Conservation (phyloP, 2,888 invertebrate genomes). For the Oscheius sp. region DNA sequence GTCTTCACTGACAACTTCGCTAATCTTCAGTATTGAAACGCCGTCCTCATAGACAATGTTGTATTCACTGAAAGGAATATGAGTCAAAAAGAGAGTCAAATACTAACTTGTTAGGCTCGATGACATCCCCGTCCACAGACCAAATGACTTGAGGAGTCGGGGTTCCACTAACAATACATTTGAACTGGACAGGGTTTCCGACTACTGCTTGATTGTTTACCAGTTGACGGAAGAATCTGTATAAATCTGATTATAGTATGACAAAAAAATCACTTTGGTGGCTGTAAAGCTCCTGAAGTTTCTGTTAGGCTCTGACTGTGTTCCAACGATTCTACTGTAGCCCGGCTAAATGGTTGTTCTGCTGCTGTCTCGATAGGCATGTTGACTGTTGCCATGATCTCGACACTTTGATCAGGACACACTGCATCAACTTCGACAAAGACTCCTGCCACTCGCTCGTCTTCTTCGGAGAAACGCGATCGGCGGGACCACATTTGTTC, state of each 20-base stretch:
- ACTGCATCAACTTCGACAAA: conserved; percentile 63
- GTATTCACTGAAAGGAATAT: conserved; percentile 62
- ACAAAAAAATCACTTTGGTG: conserved; percentile 42
- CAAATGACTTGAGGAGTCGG: conserved; percentile 74
- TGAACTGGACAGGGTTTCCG: conserved; percentile 61
- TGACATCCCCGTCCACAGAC: conserved; percentile 71
- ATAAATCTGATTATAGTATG: not conserved
- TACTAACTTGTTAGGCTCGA: conserved; percentile 62
- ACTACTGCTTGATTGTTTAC: conserved; percentile 46
- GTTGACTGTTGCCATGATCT: conserved; percentile 60
- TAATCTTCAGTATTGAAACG: conserved; percentile 66
- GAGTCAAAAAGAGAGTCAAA: not conserved
- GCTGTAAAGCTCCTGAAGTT: conserved; percentile 53
- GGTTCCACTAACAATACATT: conserved; percentile 73
- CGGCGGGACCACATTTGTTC: conserved; percentile 47
- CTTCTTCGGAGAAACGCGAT: conserved; percentile 49
- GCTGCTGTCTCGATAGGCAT: conserved; percentile 46
- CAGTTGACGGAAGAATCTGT: conserved; percentile 51
- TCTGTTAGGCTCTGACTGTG: conserved; percentile 49
- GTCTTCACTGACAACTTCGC: conserved; percentile 79
- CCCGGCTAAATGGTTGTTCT: conserved; percentile 25
- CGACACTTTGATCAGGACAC: conserved; percentile 62
- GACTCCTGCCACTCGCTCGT: conserved; percentile 58
- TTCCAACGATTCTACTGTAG: conserved; percentile 35
- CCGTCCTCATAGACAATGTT: conserved; percentile 71